Evolutionary conservation across 2,113 vertebrate species (phyloP).

Genomic region (Trematomus loennbergii): DNA sequence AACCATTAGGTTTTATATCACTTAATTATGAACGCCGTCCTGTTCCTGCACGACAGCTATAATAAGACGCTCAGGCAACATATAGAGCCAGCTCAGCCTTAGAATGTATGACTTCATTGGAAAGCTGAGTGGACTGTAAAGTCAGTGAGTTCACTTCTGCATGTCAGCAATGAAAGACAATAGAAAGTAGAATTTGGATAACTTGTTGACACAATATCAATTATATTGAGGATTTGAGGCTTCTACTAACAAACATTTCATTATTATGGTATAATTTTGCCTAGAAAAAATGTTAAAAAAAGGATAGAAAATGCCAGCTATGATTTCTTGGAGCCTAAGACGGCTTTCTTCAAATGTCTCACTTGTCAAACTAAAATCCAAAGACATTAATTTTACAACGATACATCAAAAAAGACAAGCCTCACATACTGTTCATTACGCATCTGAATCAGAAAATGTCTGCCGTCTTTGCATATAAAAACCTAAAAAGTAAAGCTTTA

Average conservation of each 20-base stretch:
- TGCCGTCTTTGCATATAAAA: background rate
- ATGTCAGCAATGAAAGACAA: slow-evolving; percentile 39
- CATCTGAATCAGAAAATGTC: background rate
- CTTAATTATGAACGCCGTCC: slow-evolving; percentile 60
- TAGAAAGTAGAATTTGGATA: slow-evolving; percentile 7
- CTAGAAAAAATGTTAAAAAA: background rate
- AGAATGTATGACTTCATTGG: slow-evolving; percentile 49
- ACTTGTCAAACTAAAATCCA: background rate
- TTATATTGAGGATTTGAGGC: background rate
- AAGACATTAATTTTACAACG: background rate
- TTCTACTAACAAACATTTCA: too few relatives aligned
- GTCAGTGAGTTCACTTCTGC: slow-evolving; percentile 14
- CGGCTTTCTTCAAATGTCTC: background rate
- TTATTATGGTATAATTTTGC: background rate
- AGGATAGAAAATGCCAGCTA: background rate
- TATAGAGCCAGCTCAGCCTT: slow-evolving; percentile 44
- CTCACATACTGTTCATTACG: background rate
- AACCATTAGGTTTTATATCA: slow-evolving; percentile 70
- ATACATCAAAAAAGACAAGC: background rate
- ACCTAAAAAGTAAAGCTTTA: too few relatives aligned
- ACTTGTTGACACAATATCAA: slow-evolving; percentile 4
- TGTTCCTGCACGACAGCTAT: slow-evolving; percentile 53
- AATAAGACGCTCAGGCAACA: slow-evolving; percentile 46
- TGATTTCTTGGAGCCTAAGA: background rate
- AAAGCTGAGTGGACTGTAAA: slow-evolving; percentile 53